phyloP scores from a whole-genome alignment of 2,888 invertebrate species.

The Trachelus troglodyta region DNA sequence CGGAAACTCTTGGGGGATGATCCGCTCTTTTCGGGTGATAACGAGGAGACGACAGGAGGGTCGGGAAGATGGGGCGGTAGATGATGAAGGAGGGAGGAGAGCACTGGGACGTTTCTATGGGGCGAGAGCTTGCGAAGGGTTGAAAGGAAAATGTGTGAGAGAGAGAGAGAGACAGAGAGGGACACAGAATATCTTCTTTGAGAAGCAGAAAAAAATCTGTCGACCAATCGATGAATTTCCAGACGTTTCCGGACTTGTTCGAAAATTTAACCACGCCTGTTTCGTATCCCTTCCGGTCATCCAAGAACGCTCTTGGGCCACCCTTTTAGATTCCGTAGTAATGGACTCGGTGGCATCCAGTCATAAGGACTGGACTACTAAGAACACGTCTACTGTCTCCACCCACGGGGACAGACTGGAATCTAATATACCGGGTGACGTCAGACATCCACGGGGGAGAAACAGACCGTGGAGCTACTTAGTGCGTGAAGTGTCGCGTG shows the following conservation, averaged over 20 bases:
- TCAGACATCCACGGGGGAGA: constrained; percentile 28
- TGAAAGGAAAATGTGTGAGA: constrained; percentile 3
- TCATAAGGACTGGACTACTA: no score
- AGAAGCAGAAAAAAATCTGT: background rate
- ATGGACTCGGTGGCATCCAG: no score
- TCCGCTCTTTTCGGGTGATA: constrained; percentile 21
- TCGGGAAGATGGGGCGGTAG: constrained; percentile 1
- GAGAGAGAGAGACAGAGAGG: constrained; percentile 22
- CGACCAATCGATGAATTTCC: no score
- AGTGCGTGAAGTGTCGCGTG: constrained; percentile 59
- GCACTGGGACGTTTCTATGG: no score
- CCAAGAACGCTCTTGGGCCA: no score
- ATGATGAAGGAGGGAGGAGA: background rate
- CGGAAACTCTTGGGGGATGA: constrained; percentile 19
- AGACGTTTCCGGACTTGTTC: no score
- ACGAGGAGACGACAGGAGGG: constrained; percentile 22
- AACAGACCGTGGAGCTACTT: constrained; percentile 58
- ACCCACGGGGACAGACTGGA: constrained; percentile 9
- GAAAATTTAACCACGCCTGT: no score
- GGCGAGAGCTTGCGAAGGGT: constrained; percentile 1
- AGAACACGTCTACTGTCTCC: no score
- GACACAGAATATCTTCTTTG: background rate
- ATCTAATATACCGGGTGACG: constrained; percentile 40
- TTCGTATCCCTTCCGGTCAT: no score
- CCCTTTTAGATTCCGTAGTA: background rate